Evolutionary conservation across 1,140 invertebrate genomes (phyloP).

Genomic region (Drosophila oshimai): DNA sequence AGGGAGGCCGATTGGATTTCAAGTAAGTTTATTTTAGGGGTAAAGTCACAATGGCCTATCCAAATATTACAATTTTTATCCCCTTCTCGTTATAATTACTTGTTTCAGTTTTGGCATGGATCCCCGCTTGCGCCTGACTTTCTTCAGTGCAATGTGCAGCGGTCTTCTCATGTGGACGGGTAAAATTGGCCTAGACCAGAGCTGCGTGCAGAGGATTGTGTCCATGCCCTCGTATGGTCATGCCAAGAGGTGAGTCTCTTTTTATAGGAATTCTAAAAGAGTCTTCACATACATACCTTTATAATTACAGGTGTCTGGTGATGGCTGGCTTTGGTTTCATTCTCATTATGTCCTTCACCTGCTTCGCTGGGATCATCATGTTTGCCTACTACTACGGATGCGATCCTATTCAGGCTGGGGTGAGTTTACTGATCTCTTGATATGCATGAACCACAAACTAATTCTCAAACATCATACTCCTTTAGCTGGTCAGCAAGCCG

Average conservation of each 20-base stretch:
- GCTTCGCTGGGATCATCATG: slow-evolving; percentile 88
- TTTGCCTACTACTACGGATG: slow-evolving; percentile 89
- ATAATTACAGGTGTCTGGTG: slow-evolving; percentile 78
- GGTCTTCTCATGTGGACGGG: slow-evolving; percentile 66
- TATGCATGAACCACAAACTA: fast-evolving
- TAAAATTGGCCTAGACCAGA: slow-evolving; percentile 71
- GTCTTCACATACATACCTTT: neutral
- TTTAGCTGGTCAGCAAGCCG: slow-evolving; percentile 80
- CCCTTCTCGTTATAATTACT: too few species aligned
- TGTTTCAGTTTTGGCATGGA: slow-evolving; percentile 58
- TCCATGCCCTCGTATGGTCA: slow-evolving; percentile 63
- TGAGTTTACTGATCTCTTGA: slow-evolving; percentile 48
- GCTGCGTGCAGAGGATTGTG: slow-evolving; percentile 74
- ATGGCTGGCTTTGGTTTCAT: slow-evolving; percentile 84
- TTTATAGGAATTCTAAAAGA: neutral
- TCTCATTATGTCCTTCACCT: slow-evolving; percentile 84
- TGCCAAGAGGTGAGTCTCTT: slow-evolving; percentile 55
- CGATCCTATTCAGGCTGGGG: slow-evolving; percentile 87
- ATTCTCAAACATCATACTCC: neutral
- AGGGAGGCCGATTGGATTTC: slow-evolving; percentile 85
- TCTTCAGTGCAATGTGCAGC: slow-evolving; percentile 46
- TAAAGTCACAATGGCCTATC: too few species aligned
- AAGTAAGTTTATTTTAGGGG: slow-evolving; percentile 83
- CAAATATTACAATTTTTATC: neutral
- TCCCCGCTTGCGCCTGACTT: slow-evolving; percentile 57